Evolutionary conservation across 2,797 vertebrate species (phyloP).

Genomic region (Siniperca obscura): DNA sequence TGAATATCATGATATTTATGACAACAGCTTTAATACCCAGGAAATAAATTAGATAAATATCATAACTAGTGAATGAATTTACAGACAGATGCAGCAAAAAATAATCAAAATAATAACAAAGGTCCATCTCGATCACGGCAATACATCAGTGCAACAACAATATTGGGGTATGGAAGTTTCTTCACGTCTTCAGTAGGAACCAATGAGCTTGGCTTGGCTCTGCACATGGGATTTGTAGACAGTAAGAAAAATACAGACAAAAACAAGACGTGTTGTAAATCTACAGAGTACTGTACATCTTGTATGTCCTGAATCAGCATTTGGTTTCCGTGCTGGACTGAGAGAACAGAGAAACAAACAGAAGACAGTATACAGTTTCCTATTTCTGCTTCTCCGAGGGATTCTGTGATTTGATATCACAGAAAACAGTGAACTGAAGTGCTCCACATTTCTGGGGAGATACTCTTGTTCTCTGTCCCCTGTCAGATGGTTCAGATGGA

Average conservation of each 20-base stretch:
- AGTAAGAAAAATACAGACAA: neutral
- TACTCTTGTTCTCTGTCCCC: neutral
- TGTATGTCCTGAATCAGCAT: slow-evolving; percentile 6
- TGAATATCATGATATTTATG: no score
- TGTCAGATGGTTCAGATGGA: neutral
- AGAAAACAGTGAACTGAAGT: neutral
- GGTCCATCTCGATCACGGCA: no score
- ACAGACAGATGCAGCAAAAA: neutral
- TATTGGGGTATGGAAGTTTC: no score
- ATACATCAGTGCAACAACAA: no score
- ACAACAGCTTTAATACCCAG: neutral
- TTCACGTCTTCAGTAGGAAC: no score
- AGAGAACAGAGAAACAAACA: slow-evolving; percentile 6
- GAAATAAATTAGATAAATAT: neutral
- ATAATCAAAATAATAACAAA: no score
- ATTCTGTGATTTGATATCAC: slow-evolving; percentile 8
- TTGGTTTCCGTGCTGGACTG: neutral
- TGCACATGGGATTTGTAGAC: neutral
- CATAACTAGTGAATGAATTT: neutral
- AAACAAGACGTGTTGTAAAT: neutral
- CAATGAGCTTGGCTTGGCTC: neutral
- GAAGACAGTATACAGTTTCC: slow-evolving; percentile 8
- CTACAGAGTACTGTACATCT: neutral
- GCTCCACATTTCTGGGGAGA: neutral
- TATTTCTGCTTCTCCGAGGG: slow-evolving; percentile 2